Base-by-base conservation (phyloP, 1,140 invertebrate species). In the Apis dorsata region DNA sequence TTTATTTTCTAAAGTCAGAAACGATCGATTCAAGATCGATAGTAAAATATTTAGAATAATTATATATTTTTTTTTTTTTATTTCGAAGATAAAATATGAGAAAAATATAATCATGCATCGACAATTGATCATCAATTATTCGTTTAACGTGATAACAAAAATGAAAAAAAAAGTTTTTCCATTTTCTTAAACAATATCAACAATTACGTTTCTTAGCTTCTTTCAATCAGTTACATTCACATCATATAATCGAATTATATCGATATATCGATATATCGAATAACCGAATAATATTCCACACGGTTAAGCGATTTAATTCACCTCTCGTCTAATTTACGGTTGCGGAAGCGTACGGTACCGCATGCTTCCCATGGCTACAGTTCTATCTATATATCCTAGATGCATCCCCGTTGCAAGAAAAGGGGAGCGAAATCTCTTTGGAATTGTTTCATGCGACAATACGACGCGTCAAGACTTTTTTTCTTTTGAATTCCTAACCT, bases 241-340 rank as follows among this genome's bases (percentile, higher is more conserved):
- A 44, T 44, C 5, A 3, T 44, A 44, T 7, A 7, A 44, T 44
- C 34, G 34, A 44, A 13, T 70, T 53, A 17, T 68, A 34, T 28
- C 24, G 44, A 44, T 44, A 44, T 10, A 80, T 69, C 66, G 10
- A 71, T 66, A 70, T 78, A 85, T 89, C 86, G 86, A 66, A 77
- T 85, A 85, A 82, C 73, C 90, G 88, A 86, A 84, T 84, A 74
- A 84, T 88, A 88, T 87, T 86, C 85, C 73, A 80, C 84, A 86
- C 83, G 83, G 83, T 83, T 81, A 75, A 75, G 81, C 70, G 75
- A 82, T 77, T 83, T 80, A 81, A 88, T 87, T 90, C 60, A 86
- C 12, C 79, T 90, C 90, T 84, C 86, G 85, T 86, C 88, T 90
- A 90, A 91, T 90, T 91, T 91, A 88, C 88, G 90, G 90, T 90